Conservation (phyloP, 2,888 invertebrate genomes). For the Cancer borealis region DNA sequence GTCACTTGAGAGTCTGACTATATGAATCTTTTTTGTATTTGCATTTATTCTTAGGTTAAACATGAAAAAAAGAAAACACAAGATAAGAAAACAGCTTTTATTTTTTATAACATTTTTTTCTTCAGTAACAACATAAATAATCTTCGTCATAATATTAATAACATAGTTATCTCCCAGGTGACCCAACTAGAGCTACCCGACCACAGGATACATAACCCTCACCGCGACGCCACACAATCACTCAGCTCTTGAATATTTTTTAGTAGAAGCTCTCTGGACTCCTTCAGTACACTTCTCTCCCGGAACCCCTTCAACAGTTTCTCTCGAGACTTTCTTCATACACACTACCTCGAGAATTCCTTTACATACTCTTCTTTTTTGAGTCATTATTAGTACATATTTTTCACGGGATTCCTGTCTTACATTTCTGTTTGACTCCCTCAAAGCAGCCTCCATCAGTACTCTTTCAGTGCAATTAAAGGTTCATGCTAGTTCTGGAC, state of each 20-base stretch:
- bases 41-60: neutral
- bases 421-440: neutral
- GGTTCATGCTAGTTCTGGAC: neutral
- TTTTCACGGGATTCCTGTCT: no score
- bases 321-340: neutral
- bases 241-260: neutral
- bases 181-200: slow-evolving; percentile 1
- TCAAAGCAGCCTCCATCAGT: neutral
- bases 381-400: no score
- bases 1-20: no score
- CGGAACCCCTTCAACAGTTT: neutral
- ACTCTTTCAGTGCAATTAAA: neutral
- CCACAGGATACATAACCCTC: neutral
- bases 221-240: no score
- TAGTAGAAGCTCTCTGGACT: neutral
- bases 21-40: no score
- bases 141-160: slow-evolving; percentile 24
- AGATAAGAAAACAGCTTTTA: neutral
- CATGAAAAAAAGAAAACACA: neutral
- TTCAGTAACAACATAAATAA: slow-evolving; percentile 37
- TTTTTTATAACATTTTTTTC: neutral
- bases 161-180: neutral
- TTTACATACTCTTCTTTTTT: neutral
- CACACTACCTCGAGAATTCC: neutral
- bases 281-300: neutral